Conservation (phyloP, 2,888 invertebrate genomes). For the Ametastegia equiseti region DNA sequence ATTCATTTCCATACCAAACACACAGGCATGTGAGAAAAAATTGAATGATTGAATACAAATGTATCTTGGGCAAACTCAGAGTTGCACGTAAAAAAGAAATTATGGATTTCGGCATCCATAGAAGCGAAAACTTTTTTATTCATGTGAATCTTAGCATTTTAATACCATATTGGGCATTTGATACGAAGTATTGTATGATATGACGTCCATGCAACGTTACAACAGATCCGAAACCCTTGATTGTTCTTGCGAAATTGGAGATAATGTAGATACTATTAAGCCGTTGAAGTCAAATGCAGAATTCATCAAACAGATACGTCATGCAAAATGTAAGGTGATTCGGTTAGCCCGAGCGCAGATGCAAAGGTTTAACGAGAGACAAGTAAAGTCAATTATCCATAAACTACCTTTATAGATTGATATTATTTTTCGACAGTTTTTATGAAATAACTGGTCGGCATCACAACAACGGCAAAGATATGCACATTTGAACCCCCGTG, state of each 20-base stretch:
- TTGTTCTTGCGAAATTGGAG: slow-evolving; percentile 33
- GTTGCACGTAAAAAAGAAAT: neutral
- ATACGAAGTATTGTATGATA: slow-evolving; percentile 40
- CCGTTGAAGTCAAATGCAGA: slow-evolving; percentile 52
- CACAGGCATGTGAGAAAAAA: neutral
- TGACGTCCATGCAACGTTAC: slow-evolving; percentile 28
- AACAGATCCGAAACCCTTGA: neutral
- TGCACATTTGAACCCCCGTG: neutral
- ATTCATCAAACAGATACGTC: slow-evolving; percentile 59
- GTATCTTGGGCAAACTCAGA: slow-evolving; percentile 13
- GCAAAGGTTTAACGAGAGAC: slow-evolving; percentile 56
- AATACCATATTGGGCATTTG: slow-evolving; percentile 14
- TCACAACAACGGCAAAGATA: neutral
- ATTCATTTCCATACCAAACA: neutral
- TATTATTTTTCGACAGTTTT: neutral
- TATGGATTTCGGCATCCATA: slow-evolving; percentile 16
- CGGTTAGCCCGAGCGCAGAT: slow-evolving; percentile 64
- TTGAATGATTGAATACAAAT: neutral
- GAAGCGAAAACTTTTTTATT: neutral
- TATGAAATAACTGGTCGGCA: neutral
- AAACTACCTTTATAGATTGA: neutral
- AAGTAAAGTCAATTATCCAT: slow-evolving; percentile 55
- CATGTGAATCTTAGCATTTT: neutral
- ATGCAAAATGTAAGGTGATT: slow-evolving; percentile 65
- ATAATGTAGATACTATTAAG: slow-evolving; percentile 26